phyloP scores from a whole-genome alignment of 1,140 invertebrate genomes.

The Manduca sexta region DNA sequence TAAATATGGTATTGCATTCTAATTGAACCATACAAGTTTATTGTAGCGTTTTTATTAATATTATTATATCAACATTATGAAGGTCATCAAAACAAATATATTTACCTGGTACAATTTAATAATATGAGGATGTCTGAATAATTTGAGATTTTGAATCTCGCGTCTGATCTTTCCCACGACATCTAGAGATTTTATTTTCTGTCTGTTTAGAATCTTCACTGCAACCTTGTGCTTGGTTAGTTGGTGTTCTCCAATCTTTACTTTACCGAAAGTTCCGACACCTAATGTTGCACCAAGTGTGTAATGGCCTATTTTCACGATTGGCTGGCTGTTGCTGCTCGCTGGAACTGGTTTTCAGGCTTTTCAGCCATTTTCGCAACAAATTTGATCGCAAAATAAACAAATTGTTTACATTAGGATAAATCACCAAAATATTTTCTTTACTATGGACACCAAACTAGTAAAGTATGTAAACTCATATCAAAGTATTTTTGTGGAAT shows the following conservation, averaged over 20 bases:
- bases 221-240: constrained; percentile 98
- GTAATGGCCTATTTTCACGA: constrained; percentile 95
- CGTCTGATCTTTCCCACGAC: constrained; percentile 98
- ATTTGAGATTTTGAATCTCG: constrained; percentile 99
- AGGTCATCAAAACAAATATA: not conserved
- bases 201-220: constrained; percentile 98
- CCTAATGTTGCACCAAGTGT: constrained; percentile 92
- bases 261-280: constrained; percentile 96
- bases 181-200: constrained; percentile 99
- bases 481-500: not conserved
- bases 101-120: constrained; percentile 94
- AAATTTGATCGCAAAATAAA: constrained; percentile 6
- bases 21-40: not conserved
- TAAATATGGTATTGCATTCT: too few relatives aligned
- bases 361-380: constrained; percentile 75
- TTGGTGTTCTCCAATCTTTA: constrained; percentile 98
- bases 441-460: not conserved
- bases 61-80: not conserved
- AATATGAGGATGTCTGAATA: constrained; percentile 99
- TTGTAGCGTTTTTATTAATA: too few relatives aligned
- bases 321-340: constrained; percentile 78
- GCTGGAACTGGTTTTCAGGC: constrained; percentile 71
- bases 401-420: constrained; percentile 1
- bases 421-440: not conserved
- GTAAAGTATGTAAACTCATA: not conserved